Evolutionary conservation across 2,888 invertebrate species (phyloP).

Genomic region (Plutella xylostella): DNA sequence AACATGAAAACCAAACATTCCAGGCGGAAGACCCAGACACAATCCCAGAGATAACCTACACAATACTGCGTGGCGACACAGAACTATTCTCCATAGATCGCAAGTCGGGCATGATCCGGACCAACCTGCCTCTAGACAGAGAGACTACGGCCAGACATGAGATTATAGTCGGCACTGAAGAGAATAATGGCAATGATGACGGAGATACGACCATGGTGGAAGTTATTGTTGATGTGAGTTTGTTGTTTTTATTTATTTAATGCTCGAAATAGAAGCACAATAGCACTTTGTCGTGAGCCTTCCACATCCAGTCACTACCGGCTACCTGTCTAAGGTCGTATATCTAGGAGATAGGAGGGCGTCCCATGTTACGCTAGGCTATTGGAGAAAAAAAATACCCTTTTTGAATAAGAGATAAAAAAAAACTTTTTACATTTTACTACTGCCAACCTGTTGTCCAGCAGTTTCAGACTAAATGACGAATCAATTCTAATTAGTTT

Average conservation of each 20-base stretch:
- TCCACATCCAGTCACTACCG: too few species aligned
- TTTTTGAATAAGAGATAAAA: too few species aligned
- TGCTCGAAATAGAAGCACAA: neutral
- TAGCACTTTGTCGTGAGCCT: neutral
- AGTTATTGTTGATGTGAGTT: slow-evolving; percentile 75
- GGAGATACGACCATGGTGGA: slow-evolving; percentile 82
- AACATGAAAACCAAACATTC: too few species aligned
- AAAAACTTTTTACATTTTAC: too few species aligned
- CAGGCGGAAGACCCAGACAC: slow-evolving; percentile 89
- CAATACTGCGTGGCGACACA: slow-evolving; percentile 83
- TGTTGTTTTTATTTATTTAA: neutral
- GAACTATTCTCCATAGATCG: slow-evolving; percentile 87
- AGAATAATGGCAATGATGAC: slow-evolving; percentile 77
- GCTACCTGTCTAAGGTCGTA: too few species aligned
- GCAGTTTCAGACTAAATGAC: too few species aligned
- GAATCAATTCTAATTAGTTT: too few species aligned
- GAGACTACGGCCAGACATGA: slow-evolving; percentile 81
- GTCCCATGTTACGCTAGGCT: too few species aligned
- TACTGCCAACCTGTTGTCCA: too few species aligned
- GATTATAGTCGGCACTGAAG: slow-evolving; percentile 84
- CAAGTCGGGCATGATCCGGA: slow-evolving; percentile 82
- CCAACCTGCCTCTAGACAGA: slow-evolving; percentile 80
- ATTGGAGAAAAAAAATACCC: too few species aligned
- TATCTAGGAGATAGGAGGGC: too few species aligned
- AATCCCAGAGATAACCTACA: slow-evolving; percentile 83